A percentile compares a stretch with the other conserved stretches of the same genome.
phyloP scores from a whole-genome alignment of 2,797 vertebrate genomes.

The Spinus olivaceus region DNA sequence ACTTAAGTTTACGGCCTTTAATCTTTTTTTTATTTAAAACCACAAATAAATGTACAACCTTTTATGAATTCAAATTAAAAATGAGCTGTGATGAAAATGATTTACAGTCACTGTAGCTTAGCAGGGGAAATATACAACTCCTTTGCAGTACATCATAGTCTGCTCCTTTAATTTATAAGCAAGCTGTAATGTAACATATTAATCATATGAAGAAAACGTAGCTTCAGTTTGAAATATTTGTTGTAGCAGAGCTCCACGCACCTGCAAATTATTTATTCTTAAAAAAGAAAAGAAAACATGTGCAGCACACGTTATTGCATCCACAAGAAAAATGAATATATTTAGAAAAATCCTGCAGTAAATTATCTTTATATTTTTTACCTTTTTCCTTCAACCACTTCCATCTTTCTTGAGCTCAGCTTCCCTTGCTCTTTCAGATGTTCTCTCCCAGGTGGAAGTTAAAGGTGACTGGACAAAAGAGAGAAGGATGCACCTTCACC shows the following conservation, averaged over 20 bases:
- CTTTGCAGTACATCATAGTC: conserved; percentile 32
- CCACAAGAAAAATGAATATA: not conserved
- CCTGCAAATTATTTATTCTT: conserved; percentile 52
- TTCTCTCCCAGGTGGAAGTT: not conserved
- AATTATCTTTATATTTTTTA: not conserved
- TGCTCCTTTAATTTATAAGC: conserved; percentile 60
- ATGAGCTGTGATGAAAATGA: conserved; percentile 39
- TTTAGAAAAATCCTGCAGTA: not conserved
- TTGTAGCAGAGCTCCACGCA: conserved; percentile 18
- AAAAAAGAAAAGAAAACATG: conserved; percentile 8
- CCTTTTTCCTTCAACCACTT: not conserved
- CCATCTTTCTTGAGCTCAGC: not conserved
- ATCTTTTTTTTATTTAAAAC: conserved; percentile 48
- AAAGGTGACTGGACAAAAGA: not conserved
- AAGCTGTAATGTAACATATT: conserved; percentile 46
- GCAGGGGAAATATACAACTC: conserved; percentile 42
- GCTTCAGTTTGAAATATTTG: conserved; percentile 55
- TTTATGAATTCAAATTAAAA: conserved; percentile 64
- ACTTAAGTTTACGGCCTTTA: conserved; percentile 27
- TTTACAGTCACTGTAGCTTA: conserved; percentile 41
- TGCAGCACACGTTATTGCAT: not conserved
- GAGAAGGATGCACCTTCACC: not conserved
- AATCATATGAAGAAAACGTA: conserved; percentile 42
- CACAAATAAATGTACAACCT: conserved; percentile 19
- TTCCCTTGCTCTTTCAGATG: not conserved